Conservation (phyloP, 2,113 vertebrate species). For the Boulengeromyrus knoepffleri region DNA sequence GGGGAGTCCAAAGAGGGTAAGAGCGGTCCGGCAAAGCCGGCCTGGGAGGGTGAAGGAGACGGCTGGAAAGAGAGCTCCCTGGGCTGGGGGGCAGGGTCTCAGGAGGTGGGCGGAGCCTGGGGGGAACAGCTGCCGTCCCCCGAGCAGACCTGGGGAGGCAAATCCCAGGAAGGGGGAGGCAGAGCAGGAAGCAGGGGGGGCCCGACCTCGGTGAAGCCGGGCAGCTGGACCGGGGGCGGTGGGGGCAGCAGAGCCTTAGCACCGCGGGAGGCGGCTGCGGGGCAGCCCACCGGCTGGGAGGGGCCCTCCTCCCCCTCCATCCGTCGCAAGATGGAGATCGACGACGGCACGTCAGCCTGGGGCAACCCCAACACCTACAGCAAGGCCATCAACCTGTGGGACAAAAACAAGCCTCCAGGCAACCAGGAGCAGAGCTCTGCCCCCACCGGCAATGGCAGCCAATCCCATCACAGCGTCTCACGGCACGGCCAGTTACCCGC, state of each 20-base stretch:
- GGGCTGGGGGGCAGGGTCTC: slow-evolving; percentile 49
- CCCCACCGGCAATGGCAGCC: slow-evolving; percentile 54
- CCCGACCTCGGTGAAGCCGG: slow-evolving; percentile 70
- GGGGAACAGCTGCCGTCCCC: slow-evolving; percentile 76
- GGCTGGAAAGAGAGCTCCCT: slow-evolving; percentile 73
- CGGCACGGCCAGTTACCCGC: slow-evolving; percentile 31
- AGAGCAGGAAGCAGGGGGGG: slow-evolving; percentile 65
- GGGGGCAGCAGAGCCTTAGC: slow-evolving; percentile 39
- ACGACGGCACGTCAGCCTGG: slow-evolving; percentile 97
- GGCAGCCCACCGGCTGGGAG: slow-evolving; percentile 88
- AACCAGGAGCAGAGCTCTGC: slow-evolving; percentile 52
- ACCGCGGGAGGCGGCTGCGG: slow-evolving; percentile 64
- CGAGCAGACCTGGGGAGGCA: slow-evolving; percentile 75
- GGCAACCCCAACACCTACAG: slow-evolving; percentile 85
- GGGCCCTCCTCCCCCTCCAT: slow-evolving; percentile 91
- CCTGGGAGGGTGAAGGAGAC: slow-evolving; percentile 72
- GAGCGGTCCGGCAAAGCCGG: slow-evolving; percentile 48
- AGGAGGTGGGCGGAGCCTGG: slow-evolving; percentile 60
- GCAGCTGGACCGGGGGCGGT: slow-evolving; percentile 62
- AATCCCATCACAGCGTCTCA: slow-evolving; percentile 40
- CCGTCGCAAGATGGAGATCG: slow-evolving; percentile 94
- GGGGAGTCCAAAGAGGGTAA: slow-evolving; percentile 58
- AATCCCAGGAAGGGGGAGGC: slow-evolving; percentile 77
- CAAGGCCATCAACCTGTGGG: slow-evolving; percentile 95
- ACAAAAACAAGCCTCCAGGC: slow-evolving; percentile 76